Percentiles rank a stretch among this genome's conserved stretches.
Evolutionary conservation across 2,797 vertebrate genomes (phyloP).

Genomic region (Lagodon rhomboides): DNA sequence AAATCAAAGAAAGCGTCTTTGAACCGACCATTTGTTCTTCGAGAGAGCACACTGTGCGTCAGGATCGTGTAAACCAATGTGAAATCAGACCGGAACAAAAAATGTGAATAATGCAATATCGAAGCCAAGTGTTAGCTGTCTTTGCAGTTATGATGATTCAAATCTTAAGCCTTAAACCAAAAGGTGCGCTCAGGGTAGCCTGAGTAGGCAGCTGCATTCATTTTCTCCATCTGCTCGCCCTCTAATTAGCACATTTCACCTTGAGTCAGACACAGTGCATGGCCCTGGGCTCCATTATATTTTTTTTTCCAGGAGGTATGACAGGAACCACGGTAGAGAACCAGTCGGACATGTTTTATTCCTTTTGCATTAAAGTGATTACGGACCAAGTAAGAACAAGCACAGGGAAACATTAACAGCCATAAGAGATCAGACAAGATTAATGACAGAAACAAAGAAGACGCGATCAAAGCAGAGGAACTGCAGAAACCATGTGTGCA

Average conservation of each 20-base stretch:
- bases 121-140: neutral
- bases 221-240: neutral
- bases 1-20: slow-evolving; percentile 45
- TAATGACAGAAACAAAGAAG: no score
- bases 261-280: slow-evolving; percentile 19
- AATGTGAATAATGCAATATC: slow-evolving; percentile 1
- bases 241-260: slow-evolving; percentile 40
- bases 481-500: no score
- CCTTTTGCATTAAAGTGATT: no score
- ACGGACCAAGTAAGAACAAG: no score
- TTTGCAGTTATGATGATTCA: slow-evolving; percentile 3
- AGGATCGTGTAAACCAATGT: neutral
- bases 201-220: slow-evolving; percentile 7
- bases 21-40: slow-evolving; percentile 32
- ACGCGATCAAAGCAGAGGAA: no score
- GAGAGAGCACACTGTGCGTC: neutral
- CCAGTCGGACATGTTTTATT: neutral
- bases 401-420: no score
- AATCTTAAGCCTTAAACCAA: neutral
- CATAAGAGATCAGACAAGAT: no score
- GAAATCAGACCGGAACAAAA: neutral
- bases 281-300: slow-evolving; percentile 2
- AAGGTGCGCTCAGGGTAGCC: neutral
- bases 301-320: neutral
- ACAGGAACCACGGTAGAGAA: slow-evolving; percentile 20